Evolutionary conservation across 1,140 invertebrate genomes (phyloP).

Genomic region (Armadillidium nasatum): DNA sequence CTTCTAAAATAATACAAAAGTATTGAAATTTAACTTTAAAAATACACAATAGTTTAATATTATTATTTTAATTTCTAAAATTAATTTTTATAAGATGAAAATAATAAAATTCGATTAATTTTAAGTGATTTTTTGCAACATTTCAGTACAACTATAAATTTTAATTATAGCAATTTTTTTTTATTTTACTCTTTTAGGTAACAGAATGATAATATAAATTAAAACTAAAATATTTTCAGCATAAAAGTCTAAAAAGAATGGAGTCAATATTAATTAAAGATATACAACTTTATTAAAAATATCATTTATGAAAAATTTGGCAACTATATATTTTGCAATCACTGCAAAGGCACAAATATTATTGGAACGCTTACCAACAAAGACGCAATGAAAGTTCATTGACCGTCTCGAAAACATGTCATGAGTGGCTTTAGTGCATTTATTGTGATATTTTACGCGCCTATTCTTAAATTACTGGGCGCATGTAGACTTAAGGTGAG

Average conservation of each 20-base stretch:
- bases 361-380: slow-evolving; percentile 40
- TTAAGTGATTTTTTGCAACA: too few species aligned
- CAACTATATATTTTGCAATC: slow-evolving; percentile 13
- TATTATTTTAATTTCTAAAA: background rate
- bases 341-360: slow-evolving; percentile 23
- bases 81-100: background rate
- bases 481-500: slow-evolving; percentile 44
- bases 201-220: too few species aligned
- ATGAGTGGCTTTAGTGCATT: slow-evolving; percentile 41
- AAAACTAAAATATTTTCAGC: too few species aligned
- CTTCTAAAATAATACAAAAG: background rate
- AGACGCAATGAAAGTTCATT: slow-evolving; percentile 42
- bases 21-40: background rate
- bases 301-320: background rate
- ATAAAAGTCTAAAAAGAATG: too few species aligned
- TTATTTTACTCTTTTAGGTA: too few species aligned
- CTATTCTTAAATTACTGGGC: slow-evolving; percentile 40
- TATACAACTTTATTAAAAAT: too few species aligned
- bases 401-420: slow-evolving; percentile 44
- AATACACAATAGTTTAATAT: background rate
- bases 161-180: too few species aligned
- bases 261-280: too few species aligned
- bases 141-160: too few species aligned
- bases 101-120: too few species aligned
- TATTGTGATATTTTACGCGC: slow-evolving; percentile 41